Base-by-base conservation (phyloP, 2,888 invertebrate species). In the Dione vanillae region DNA sequence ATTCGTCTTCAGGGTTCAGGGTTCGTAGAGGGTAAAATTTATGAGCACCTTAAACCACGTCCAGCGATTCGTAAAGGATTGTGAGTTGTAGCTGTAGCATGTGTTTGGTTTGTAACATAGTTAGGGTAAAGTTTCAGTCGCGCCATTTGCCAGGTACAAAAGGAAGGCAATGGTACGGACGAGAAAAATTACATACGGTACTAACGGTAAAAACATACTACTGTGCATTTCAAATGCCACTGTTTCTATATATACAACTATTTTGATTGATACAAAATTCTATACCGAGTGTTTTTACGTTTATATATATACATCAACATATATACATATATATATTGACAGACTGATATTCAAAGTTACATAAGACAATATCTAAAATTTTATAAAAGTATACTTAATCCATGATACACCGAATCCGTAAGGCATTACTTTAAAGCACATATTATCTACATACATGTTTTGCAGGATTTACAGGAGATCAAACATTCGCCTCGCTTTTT, bases 41-140 rank as follows among this genome's bases (percentile, higher is more conserved):
- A 83, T 82, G 79, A 81, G 77, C 79, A 78, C 79, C 80, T 80
- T 80, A 82, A 84, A 84, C 76, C 74, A 78, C 74, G 75, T 77
- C 74, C 70, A 67, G 51, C 52, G 64, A 70, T 67, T 77, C 75
- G 77, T 81, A 82, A 82, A 80, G 81, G 82, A 40, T 83, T 80
- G 76, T 81, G 77, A 79, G 80, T 78, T 73, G 75, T 75, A 74
- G 74, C 27, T 11, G n/a, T 77, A 69, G 71, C 77, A 73, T 76
- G 83, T 85, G 80, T 85, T 84, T 82, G 79, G 82, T 85, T 86
- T 81, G 56, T 56, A 40, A 56, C 16, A 37, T 16, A 56, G 56
- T 56, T 56, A 56, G 56, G 69, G 73, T 71, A 77, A 82, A 79
- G 80, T 77, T 47, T 77, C 75, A 67, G 72, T 68, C 73, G 69